A percentile compares a stretch with the other conserved stretches of the same genome.
These are phyloP conservation scores for Chiridota heheva DNA, from an alignment of 35 echinoderm and acorn worm genomes.

Conservation along the genomic window DNA sequence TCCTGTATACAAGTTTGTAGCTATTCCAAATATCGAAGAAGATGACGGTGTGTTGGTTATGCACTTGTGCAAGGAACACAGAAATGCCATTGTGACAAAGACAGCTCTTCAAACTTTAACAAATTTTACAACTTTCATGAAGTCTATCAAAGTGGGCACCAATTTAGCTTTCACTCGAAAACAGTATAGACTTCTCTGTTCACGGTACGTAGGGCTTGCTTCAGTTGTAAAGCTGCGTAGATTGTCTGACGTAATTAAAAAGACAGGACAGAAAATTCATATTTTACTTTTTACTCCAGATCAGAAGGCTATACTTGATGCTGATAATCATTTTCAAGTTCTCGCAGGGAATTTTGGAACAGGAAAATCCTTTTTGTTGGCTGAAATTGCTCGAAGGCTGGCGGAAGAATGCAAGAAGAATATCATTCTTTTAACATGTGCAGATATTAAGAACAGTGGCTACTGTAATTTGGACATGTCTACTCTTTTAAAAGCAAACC, in stretches of 20 bases:
- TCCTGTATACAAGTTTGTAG: constrained; percentile 20
- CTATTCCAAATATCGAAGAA: constrained; percentile 17
- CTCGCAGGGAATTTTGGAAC: constrained; percentile 23
- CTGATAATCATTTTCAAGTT: not conserved
- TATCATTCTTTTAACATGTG: constrained; percentile 21
- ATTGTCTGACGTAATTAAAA: not conserved
- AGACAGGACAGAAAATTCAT: constrained; percentile 16
- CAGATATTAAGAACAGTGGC: constrained; percentile 29
- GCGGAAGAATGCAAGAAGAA: not conserved
- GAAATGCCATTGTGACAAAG: not conserved
- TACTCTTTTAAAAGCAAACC: constrained; percentile 4
- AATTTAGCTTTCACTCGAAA: constrained; percentile 1
- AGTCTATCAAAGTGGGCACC: not conserved
- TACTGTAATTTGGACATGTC: constrained; percentile 31
- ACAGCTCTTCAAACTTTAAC: not conserved
- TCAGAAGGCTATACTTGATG: not conserved
- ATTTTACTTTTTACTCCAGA: constrained; percentile 13
- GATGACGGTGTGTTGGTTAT: not conserved
- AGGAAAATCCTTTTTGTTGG: constrained; percentile 34
- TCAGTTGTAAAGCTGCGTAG: constrained; percentile 22
- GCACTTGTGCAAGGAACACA: not conserved
- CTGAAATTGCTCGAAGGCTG: constrained; percentile 16
- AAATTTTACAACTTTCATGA: constrained; percentile 1
- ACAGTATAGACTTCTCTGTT: constrained; percentile 14
- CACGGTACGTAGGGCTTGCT: constrained; percentile 33